Percentiles rank a stretch among this genome's conserved stretches.
These are phyloP conservation scores for Epicampocera succincta DNA, from an alignment of 2,888 invertebrate species.

Conservation along the genomic window DNA sequence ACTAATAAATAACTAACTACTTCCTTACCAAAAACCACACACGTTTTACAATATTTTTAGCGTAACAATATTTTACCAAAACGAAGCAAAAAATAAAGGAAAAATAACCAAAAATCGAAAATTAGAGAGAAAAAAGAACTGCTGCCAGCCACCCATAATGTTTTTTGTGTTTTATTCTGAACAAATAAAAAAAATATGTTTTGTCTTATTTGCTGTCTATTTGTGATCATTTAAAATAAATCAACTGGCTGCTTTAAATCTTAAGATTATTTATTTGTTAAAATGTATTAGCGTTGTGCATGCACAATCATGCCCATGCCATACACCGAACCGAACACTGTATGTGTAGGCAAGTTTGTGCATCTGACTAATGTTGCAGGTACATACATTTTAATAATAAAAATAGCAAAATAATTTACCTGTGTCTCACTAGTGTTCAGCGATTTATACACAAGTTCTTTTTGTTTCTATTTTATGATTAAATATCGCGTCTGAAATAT, in stretches of 20 bases:
- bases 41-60: slow-evolving; percentile 56
- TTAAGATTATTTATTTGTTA: slow-evolving; percentile 24
- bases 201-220: slow-evolving; percentile 61
- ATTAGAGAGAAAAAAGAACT: not conserved
- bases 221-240: slow-evolving; percentile 67
- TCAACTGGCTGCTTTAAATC: slow-evolving; percentile 60
- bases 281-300: not conserved
- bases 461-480: slow-evolving; percentile 56
- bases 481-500: slow-evolving; percentile 47
- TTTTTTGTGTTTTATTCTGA: slow-evolving; percentile 30
- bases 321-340: too few relatives aligned
- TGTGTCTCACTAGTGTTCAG: slow-evolving; percentile 51
- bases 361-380: slow-evolving; percentile 32
- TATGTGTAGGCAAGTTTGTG: not conserved
- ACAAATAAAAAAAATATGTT: not conserved
- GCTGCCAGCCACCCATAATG: slow-evolving; percentile 64
- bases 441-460: slow-evolving; percentile 42
- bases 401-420: slow-evolving; percentile 36
- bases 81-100: slow-evolving; percentile 14
- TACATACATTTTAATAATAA: not conserved
- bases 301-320: too few relatives aligned
- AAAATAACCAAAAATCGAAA: not conserved
- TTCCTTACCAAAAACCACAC: slow-evolving; percentile 66
- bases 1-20: slow-evolving; percentile 56
- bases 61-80: slow-evolving; percentile 55